Conservation (phyloP, 2,113 vertebrate genomes). For the Siphamia tubifer region DNA sequence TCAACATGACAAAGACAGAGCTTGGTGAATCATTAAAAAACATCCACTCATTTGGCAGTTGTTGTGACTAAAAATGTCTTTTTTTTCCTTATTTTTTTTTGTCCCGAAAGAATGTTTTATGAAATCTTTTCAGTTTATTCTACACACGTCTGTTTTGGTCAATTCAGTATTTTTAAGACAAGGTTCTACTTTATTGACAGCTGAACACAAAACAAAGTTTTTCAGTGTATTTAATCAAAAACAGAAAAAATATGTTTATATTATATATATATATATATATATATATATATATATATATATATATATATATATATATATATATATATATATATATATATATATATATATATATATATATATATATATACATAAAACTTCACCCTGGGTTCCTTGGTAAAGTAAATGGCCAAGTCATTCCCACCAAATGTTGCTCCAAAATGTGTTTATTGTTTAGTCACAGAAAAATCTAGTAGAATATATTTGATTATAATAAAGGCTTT, state of each 20-base stretch:
- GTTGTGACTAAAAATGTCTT: no score
- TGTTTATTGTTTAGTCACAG: background rate
- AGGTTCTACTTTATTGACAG: background rate
- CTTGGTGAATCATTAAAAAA: background rate
- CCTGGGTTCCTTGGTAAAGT: background rate
- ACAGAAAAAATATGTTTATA: background rate
- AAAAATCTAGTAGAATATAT: background rate
- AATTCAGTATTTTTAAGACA: background rate
- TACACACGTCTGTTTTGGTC: background rate
- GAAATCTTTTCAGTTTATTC: no score
- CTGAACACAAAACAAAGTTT: conserved; percentile 20
- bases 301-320: no score
- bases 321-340: no score
- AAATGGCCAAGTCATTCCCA: background rate
- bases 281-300: no score
- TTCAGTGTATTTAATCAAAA: background rate
- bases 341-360: no score
- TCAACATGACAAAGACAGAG: background rate
- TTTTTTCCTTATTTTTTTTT: no score
- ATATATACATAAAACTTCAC: conserved; percentile 1
- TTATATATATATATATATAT: no score
- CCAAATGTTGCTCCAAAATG: conserved; percentile 6
- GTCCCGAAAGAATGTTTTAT: no score
- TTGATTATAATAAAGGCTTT: background rate
- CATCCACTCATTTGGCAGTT: no score